Percentiles rank a stretch among this genome's conserved stretches.
Evolutionary conservation across 2,113 vertebrate genomes (phyloP).

Genomic region (Pleuronectes platessa): DNA sequence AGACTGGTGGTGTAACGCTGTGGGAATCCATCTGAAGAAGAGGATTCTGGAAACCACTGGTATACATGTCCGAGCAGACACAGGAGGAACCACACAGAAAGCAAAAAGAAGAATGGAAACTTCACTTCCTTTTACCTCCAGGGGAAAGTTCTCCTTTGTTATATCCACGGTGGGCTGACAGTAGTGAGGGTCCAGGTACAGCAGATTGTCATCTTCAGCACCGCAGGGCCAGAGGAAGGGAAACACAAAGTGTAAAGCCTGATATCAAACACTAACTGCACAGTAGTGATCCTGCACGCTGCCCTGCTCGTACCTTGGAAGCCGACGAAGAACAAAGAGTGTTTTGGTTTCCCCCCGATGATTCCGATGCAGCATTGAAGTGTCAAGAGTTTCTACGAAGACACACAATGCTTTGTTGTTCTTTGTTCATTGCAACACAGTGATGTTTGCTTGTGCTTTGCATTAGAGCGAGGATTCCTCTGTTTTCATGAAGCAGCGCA

Average conservation of each 20-base stretch:
- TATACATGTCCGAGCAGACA: neutral
- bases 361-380: conserved; percentile 89
- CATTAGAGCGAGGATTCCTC: neutral
- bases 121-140: conserved; percentile 81
- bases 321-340: conserved; percentile 90
- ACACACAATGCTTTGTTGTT: neutral
- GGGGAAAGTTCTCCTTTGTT: conserved; percentile 81
- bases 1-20: neutral
- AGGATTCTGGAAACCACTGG: neutral
- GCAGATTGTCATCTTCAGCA: conserved; percentile 85
- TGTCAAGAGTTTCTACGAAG: conserved; percentile 85
- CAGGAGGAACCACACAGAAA: conserved; percentile 1
- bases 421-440: neutral
- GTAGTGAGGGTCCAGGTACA: conserved; percentile 94
- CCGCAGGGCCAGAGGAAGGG: neutral
- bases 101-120: conserved; percentile 8
- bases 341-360: conserved; percentile 91
- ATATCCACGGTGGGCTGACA: conserved; percentile 89
- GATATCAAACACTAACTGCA: neutral
- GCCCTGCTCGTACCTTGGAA: conserved; percentile 84
- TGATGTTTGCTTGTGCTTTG: neutral
- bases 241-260: neutral
- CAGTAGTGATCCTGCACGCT: neutral
- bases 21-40: neutral
- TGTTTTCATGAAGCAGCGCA: neutral